phyloP scores from a whole-genome alignment of 2,113 vertebrate species.

The Tachysurus vachellii region DNA sequence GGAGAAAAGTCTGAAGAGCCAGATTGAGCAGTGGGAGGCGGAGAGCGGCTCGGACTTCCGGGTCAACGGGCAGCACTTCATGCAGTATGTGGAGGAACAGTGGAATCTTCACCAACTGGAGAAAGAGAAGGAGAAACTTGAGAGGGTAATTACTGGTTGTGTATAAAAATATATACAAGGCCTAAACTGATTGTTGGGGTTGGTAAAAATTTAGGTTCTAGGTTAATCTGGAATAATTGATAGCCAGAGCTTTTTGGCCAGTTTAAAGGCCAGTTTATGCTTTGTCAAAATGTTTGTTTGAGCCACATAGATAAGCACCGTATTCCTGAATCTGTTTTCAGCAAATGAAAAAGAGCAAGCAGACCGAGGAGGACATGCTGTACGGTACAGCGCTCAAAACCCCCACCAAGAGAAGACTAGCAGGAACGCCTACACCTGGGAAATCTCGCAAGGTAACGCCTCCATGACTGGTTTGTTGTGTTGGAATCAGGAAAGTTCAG shows the following conservation, averaged over 20 bases:
- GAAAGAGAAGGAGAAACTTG: conserved; percentile 87
- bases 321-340: conserved; percentile 51
- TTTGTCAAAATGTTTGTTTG: neutral
- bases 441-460: conserved; percentile 84
- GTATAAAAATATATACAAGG: neutral
- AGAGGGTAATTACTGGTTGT: conserved; percentile 73
- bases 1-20: conserved; percentile 83
- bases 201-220: neutral
- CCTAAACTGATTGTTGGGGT: neutral
- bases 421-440: conserved; percentile 68
- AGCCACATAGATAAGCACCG: neutral
- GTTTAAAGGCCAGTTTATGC: too few species aligned
- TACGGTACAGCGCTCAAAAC: conserved; percentile 80
- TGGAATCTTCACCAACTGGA: conserved; percentile 81
- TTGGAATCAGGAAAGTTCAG: too few species aligned
- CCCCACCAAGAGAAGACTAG: conserved; percentile 77
- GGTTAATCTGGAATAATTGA: too few species aligned
- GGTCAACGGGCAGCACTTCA: conserved; percentile 84
- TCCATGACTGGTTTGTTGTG: neutral
- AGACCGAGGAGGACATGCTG: conserved; percentile 85
- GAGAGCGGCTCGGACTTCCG: conserved; percentile 74
- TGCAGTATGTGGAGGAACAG: conserved; percentile 82
- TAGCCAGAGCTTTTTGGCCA: too few species aligned
- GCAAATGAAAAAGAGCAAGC: conserved; percentile 88
- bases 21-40: conserved; percentile 81